phyloP scores from a whole-genome alignment of 1,140 invertebrate species.

The Orussus abietinus region DNA sequence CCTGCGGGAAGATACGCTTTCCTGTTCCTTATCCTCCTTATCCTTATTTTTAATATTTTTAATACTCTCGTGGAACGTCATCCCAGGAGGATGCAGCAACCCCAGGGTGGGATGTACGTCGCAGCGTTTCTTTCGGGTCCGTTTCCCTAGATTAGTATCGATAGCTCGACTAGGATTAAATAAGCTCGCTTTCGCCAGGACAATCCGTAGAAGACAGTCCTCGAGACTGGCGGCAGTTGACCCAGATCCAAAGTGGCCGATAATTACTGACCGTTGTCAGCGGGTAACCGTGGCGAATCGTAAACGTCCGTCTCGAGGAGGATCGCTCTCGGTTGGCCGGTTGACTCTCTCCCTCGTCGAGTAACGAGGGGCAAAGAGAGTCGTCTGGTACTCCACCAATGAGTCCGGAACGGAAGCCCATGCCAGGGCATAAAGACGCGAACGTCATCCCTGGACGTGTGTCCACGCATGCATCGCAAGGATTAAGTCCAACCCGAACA shows the following conservation, averaged over 20 bases:
- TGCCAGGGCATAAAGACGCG: not conserved
- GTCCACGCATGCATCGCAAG: not conserved
- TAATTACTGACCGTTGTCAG: constrained; percentile 33
- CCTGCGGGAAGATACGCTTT: too few species aligned
- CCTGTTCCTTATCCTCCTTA: too few species aligned
- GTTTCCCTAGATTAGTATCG: too few species aligned
- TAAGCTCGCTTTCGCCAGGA: too few species aligned
- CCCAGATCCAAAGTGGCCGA: constrained; percentile 36
- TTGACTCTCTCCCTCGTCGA: not conserved
- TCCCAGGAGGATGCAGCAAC: too few species aligned
- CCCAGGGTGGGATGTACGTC: too few species aligned
- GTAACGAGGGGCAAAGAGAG: not conserved
- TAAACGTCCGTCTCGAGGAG: constrained; percentile 15
- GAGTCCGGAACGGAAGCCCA: too few species aligned
- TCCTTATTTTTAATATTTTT: too few species aligned
- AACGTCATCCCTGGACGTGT: not conserved
- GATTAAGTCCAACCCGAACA: not conserved
- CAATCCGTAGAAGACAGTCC: constrained; percentile 5
- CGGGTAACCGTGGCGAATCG: constrained; percentile 23
- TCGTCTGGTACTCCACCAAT: too few species aligned
- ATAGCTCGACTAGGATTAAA: too few species aligned
- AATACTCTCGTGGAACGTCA: too few species aligned
- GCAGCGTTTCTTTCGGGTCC: too few species aligned
- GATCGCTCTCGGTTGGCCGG: constrained; percentile 20
- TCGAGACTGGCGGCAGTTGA: constrained; percentile 21